Evolutionary conservation across 2,113 vertebrate species (phyloP).

Genomic region (Uria lomvia): DNA sequence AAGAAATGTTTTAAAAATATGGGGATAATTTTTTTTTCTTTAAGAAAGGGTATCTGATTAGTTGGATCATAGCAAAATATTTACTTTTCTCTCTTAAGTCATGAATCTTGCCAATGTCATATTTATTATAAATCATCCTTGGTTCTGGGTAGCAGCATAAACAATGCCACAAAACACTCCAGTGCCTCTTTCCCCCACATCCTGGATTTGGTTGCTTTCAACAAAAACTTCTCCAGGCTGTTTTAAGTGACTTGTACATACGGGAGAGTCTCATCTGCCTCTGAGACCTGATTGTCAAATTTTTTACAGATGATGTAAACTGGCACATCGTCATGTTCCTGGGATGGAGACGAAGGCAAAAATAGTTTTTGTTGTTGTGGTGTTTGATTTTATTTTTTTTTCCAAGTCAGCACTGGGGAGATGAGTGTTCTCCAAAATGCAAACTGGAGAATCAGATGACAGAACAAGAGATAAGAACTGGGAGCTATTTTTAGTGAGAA

Average conservation of each 20-base stretch:
- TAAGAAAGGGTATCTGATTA: neutral
- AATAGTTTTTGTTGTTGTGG: neutral
- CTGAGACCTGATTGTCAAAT: neutral
- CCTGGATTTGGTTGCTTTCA: neutral
- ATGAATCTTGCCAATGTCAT: neutral
- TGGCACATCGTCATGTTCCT: neutral
- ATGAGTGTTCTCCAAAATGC: neutral
- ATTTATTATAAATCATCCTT: neutral
- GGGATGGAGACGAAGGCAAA: neutral
- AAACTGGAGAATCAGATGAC: neutral
- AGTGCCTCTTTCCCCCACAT: neutral
- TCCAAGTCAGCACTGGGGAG: neutral
- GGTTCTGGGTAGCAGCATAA: neutral
- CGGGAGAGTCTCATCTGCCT: neutral
- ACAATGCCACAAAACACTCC: neutral
- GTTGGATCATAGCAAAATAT: neutral
- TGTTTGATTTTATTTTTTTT: neutral
- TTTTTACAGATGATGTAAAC: slow-evolving; percentile 25
- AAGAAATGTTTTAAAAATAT: neutral
- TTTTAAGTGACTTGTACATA: neutral
- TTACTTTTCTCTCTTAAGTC: neutral
- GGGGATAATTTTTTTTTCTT: neutral
- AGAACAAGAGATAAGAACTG: neutral
- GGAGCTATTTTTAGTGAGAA: slow-evolving; percentile 40
- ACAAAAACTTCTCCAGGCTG: neutral